A percentile compares a stretch with the other conserved stretches of the same genome.
These are phyloP conservation scores for Parnassius orleans DNA, from an alignment of 2,888 invertebrate genomes.

Conservation along the genomic window DNA sequence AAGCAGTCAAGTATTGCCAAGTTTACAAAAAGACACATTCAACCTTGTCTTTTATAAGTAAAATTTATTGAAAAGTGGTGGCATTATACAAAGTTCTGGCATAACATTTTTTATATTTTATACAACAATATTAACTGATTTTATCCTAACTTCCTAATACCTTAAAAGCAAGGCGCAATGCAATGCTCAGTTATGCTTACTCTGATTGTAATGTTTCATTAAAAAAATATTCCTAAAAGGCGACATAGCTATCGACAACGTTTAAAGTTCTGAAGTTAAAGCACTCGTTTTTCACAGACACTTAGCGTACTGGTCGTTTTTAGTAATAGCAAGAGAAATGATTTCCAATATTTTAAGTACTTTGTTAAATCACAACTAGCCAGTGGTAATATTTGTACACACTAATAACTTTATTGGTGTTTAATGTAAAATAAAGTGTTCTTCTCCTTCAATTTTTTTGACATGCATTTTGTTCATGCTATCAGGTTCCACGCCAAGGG, in stretches of 20 bases:
- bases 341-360: not conserved
- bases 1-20: not conserved
- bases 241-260: conserved; percentile 29
- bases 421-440: no score
- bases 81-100: conserved; percentile 1
- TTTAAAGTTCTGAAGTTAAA: conserved; percentile 24
- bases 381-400: not conserved
- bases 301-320: conserved; percentile 20
- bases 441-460: no score
- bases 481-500: conserved; percentile 30
- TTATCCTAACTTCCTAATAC: not conserved
- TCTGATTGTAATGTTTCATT: conserved; percentile 2
- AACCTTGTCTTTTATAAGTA: not conserved
- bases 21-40: conserved; percentile 3
- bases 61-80: not conserved
- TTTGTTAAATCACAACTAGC: not conserved
- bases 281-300: conserved; percentile 30
- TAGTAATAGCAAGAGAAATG: not conserved
- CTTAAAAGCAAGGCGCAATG: conserved; percentile 26
- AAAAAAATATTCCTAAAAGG: conserved; percentile 25
- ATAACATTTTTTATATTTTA: not conserved
- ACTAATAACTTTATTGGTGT: no score
- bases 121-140: conserved; percentile 4
- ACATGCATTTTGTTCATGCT: no score
- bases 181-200: conserved; percentile 13